A percentile compares a stretch with the other conserved stretches of the same genome.
These are phyloP conservation scores for Cephus pygmeus DNA, from an alignment of 2,888 invertebrate genomes.

Conservation along the genomic window DNA sequence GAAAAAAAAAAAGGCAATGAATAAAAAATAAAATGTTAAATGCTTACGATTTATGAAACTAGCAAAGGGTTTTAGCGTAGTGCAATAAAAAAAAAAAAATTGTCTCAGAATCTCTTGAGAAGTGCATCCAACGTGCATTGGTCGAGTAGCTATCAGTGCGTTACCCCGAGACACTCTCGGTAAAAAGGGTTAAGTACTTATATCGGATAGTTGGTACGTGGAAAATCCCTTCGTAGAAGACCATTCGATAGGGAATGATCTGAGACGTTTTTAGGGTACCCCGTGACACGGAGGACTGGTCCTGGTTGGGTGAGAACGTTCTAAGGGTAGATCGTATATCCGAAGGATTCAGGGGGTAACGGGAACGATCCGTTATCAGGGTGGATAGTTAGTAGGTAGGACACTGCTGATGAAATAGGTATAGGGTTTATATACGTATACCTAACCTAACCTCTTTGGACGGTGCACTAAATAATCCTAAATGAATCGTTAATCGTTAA, in stretches of 20 bases:
- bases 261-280: background rate
- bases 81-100: background rate
- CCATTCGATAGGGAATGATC: background rate
- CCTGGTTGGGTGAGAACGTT: background rate
- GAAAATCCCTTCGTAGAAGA: background rate
- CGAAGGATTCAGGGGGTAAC: background rate
- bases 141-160: background rate
- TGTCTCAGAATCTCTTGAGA: background rate
- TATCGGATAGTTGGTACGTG: background rate
- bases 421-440: background rate
- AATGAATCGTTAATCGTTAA: constrained; percentile 66
- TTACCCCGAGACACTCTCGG: background rate
- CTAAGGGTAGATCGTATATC: background rate
- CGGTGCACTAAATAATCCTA: constrained; percentile 56
- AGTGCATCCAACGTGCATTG: background rate
- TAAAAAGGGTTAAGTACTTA: background rate
- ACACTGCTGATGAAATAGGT: background rate
- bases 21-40: constrained; percentile 38
- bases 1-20: background rate
- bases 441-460: background rate
- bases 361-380: background rate
- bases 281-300: background rate
- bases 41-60: constrained; percentile 46
- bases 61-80: constrained; percentile 44
- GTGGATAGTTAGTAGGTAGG: no score